phyloP scores from a whole-genome alignment of 1,140 invertebrate genomes.

The Episyrphus balteatus region DNA sequence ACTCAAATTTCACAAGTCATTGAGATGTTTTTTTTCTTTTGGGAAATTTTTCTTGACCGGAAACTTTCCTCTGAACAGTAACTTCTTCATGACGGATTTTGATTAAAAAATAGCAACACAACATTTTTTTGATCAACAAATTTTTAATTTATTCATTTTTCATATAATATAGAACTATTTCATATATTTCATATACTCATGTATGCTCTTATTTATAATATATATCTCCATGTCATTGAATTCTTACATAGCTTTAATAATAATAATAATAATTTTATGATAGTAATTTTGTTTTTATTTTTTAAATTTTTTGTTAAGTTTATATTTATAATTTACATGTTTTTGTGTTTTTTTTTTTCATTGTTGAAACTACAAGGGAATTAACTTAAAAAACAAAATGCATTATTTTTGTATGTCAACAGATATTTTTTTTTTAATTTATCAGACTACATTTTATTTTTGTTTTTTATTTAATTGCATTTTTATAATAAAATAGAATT shows the following conservation, averaged over 20 bases:
- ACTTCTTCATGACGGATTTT: no score
- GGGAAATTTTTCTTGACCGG: no score
- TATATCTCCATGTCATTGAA: background rate
- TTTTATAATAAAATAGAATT: no score
- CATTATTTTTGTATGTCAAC: no score
- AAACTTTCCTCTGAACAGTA: no score
- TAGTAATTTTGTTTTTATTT: background rate
- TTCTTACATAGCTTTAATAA: background rate
- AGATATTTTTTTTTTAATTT: no score
- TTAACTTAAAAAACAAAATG: no score
- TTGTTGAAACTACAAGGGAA: no score
- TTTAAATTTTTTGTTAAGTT: background rate
- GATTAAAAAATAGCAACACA: background rate
- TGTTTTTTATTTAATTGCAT: no score
- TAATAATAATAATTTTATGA: background rate
- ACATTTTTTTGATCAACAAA: background rate
- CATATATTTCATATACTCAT: background rate
- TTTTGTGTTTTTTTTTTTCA: background rate
- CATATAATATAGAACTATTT: background rate
- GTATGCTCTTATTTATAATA: background rate
- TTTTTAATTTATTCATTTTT: background rate
- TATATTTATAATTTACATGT: background rate
- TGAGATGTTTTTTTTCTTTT: no score
- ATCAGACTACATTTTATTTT: no score
- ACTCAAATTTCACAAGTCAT: no score